These are phyloP conservation scores for Galeopsomyia nigrocyanea DNA, from an alignment of 2,888 invertebrate genomes.

Conservation along the genomic window DNA sequence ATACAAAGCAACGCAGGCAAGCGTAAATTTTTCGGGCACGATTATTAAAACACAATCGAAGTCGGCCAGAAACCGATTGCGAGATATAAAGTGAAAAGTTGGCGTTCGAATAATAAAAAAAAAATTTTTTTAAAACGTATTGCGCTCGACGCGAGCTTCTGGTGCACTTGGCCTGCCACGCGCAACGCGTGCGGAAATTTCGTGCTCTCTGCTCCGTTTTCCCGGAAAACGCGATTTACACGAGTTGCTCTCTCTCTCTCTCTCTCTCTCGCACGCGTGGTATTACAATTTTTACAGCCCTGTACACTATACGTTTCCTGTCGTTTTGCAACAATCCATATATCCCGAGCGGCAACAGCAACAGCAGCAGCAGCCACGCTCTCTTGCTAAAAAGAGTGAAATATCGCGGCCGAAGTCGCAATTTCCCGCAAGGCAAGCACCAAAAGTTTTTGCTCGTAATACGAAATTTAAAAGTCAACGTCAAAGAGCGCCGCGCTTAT, in stretches of 20 bases:
- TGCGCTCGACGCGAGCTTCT: not conserved
- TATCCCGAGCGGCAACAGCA: too few relatives aligned
- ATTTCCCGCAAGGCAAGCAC: not conserved
- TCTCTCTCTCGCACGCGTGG: too few relatives aligned
- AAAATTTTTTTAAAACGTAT: too few relatives aligned
- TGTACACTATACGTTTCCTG: not conserved
- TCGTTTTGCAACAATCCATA: slow-evolving; percentile 5
- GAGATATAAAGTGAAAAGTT: slow-evolving; percentile 30
- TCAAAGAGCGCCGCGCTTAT: too few relatives aligned
- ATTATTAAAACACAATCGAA: slow-evolving; percentile 21
- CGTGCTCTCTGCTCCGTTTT: slow-evolving; percentile 3
- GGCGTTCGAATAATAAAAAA: slow-evolving; percentile 1
- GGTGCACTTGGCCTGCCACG: slow-evolving; percentile 3
- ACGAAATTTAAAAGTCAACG: slow-evolving; percentile 1
- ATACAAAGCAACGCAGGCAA: not conserved
- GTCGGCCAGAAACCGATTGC: slow-evolving; percentile 4
- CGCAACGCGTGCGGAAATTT: slow-evolving; percentile 4
- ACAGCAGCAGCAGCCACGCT: too few relatives aligned
- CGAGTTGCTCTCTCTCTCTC: too few relatives aligned
- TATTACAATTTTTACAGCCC: slow-evolving; percentile 8
- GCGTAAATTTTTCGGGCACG: slow-evolving; percentile 6
- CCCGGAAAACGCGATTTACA: slow-evolving; percentile 30
- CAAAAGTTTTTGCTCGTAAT: slow-evolving; percentile 19
- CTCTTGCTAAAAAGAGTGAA: slow-evolving; percentile 36
- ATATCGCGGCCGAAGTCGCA: slow-evolving; percentile 34